Evolutionary conservation across 2,797 vertebrate species (phyloP).

Genomic region (Antrozous pallidus): DNA sequence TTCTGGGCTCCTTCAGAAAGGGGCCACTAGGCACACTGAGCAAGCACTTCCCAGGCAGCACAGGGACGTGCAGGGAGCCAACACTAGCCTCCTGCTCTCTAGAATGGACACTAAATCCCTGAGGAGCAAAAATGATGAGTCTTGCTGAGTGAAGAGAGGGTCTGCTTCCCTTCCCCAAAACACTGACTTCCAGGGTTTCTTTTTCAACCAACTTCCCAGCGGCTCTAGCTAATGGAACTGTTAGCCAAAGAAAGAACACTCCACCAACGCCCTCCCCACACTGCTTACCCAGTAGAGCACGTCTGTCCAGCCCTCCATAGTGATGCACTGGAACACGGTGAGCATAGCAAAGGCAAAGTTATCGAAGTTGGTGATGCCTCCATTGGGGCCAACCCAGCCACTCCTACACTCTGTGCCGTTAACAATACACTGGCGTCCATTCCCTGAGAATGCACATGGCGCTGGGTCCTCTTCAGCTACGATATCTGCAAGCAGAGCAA

Average conservation of each 20-base stretch:
- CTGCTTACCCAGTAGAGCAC: slow-evolving; percentile 99
- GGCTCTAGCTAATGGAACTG: not conserved
- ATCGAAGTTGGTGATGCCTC: slow-evolving; percentile 99
- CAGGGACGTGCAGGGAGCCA: not conserved
- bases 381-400: slow-evolving; percentile 97
- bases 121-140: not conserved
- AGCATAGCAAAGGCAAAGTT: slow-evolving; percentile 99
- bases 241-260: slow-evolving; percentile 5
- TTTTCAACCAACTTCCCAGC: not conserved
- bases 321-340: slow-evolving; percentile 99
- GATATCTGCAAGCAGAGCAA: slow-evolving; percentile 81
- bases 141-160: not conserved
- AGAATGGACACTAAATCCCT: not conserved
- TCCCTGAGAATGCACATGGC: slow-evolving; percentile 97
- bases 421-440: slow-evolving; percentile 92
- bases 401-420: slow-evolving; percentile 95
- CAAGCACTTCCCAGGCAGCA: not conserved
- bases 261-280: not conserved
- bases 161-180: slow-evolving; percentile 39
- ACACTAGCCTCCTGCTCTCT: not conserved
- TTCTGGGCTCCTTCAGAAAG: not conserved
- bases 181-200: slow-evolving; percentile 26
- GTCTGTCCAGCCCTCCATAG: slow-evolving; percentile 99
- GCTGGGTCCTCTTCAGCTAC: slow-evolving; percentile 95
- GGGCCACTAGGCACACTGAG: not conserved